These are phyloP conservation scores for Anoura caudifer DNA, from an alignment of 2,113 vertebrate species.

Conservation along the genomic window DNA sequence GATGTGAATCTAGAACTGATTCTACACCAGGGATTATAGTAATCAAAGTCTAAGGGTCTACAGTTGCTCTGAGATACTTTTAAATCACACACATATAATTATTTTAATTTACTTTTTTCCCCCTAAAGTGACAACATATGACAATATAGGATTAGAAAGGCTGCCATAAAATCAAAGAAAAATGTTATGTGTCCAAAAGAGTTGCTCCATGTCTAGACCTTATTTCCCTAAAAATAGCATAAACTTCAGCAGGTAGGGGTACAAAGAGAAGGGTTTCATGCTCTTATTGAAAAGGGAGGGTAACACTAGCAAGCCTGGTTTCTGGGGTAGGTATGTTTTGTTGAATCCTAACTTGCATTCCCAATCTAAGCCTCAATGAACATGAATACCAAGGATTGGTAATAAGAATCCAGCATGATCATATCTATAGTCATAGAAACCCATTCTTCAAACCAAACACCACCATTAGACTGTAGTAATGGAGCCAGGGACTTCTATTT, in stretches of 20 bases:
- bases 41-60: not conserved
- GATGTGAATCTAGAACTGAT: constrained; percentile 1
- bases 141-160: not conserved
- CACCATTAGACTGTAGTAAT: not conserved
- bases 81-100: not conserved
- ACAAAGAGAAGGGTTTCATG: not conserved
- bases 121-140: not conserved
- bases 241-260: not conserved
- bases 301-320: not conserved
- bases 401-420: not conserved
- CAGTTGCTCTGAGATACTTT: not conserved
- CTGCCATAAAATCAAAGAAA: constrained; percentile 2
- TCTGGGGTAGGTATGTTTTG: not conserved
- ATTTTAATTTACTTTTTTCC: not conserved
- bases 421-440: not conserved
- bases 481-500: not conserved
- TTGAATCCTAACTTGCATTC: not conserved
- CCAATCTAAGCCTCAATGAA: not conserved
- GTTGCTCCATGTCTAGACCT: not conserved
- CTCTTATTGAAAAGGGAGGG: not conserved
- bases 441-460: not conserved
- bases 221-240: not conserved
- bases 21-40: not conserved
- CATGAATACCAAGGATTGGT: not conserved
- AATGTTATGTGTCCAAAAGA: not conserved